These are phyloP conservation scores for Lepidothrix coronata DNA, from an alignment of 2,113 vertebrate genomes.

Conservation along the genomic window DNA sequence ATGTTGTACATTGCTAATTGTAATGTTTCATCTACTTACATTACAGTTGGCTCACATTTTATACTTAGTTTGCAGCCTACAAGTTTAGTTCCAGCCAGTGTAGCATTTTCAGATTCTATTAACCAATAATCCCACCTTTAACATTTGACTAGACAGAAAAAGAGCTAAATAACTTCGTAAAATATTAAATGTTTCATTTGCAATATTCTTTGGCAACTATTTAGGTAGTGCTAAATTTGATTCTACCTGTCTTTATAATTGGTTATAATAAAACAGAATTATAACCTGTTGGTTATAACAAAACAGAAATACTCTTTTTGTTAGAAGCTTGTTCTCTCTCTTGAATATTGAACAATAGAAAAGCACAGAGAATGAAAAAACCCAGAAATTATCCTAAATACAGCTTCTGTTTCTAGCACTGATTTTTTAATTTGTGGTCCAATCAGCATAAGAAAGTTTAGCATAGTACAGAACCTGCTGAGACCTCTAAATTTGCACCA, in stretches of 20 bases:
- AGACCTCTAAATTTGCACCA: neutral
- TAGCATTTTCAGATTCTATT: neutral
- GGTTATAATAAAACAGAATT: neutral
- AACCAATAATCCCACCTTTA: neutral
- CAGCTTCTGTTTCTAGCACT: neutral
- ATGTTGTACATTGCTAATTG: neutral
- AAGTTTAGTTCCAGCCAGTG: neutral
- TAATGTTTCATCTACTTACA: neutral
- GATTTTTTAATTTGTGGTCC: neutral
- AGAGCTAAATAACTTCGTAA: neutral
- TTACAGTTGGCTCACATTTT: neutral
- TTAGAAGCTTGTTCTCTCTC: neutral
- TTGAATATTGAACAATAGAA: neutral
- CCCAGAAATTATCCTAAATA: neutral
- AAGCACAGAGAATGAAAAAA: neutral
- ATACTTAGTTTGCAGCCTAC: neutral
- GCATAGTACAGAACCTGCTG: neutral
- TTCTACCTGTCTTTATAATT: neutral
- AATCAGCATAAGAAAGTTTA: neutral
- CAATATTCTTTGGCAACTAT: neutral
- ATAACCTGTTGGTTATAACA: neutral
- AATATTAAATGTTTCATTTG: neutral
- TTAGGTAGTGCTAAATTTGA: neutral
- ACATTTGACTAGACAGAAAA: neutral
- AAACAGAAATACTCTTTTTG: neutral